phyloP scores from a whole-genome alignment of 1,140 invertebrate genomes.

The Lutraria rhynchaena region DNA sequence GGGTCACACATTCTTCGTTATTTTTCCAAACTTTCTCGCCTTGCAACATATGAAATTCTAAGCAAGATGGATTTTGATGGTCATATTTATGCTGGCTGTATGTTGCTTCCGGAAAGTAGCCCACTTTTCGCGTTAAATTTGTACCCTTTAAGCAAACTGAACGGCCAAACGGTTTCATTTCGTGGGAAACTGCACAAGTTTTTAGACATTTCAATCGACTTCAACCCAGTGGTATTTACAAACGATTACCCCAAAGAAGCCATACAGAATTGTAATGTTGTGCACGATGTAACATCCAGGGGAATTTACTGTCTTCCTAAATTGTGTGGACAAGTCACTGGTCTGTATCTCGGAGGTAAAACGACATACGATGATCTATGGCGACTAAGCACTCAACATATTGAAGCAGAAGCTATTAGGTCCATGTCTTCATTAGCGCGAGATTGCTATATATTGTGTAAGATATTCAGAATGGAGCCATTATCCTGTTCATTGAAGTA shows the following conservation, averaged over 20 bases:
- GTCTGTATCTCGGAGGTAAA: not conserved
- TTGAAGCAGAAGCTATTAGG: conserved; percentile 30
- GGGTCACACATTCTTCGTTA: conserved; percentile 9
- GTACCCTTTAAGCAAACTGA: not conserved
- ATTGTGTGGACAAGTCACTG: conserved; percentile 1
- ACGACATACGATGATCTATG: not conserved
- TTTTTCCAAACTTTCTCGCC: not conserved
- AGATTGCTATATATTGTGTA: conserved; percentile 41
- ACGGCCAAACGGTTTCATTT: not conserved
- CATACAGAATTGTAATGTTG: not conserved
- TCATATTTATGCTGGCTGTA: conserved; percentile 30
- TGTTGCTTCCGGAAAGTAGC: conserved; percentile 5
- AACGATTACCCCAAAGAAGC: not conserved
- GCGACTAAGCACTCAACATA: conserved; percentile 28
- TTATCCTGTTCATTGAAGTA: conserved; percentile 27
- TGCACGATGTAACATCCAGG: not conserved
- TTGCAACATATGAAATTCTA: conserved; percentile 26
- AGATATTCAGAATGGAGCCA: conserved; percentile 47
- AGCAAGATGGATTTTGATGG: not conserved
- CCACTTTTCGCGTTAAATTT: not conserved
- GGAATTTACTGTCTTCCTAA: too few species aligned
- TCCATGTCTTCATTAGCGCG: not conserved
- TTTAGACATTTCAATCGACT: conserved; percentile 22
- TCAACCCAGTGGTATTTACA: conserved; percentile 25
- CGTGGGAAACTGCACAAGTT: conserved; percentile 12